These are phyloP conservation scores for Phaethon lepturus DNA, from an alignment of 2,113 vertebrate genomes.

Conservation along the genomic window DNA sequence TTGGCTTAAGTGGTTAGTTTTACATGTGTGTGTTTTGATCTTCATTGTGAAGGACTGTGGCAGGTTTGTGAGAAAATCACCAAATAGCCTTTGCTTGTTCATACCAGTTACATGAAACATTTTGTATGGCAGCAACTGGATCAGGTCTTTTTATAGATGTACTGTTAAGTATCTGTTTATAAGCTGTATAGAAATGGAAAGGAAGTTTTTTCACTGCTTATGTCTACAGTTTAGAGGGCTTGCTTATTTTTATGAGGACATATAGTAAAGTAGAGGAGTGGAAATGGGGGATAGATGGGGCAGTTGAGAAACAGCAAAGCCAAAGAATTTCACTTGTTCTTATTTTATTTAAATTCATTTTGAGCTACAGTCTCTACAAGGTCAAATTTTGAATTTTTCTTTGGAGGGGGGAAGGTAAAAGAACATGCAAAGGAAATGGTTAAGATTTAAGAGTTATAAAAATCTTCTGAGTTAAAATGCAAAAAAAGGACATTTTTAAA, in stretches of 20 bases:
- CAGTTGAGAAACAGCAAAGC: neutral
- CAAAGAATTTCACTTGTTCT: neutral
- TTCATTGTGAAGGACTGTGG: neutral
- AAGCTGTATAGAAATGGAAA: neutral
- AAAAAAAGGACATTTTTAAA: neutral
- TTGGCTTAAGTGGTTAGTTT: neutral
- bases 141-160: neutral
- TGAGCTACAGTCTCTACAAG: neutral
- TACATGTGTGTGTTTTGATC: neutral
- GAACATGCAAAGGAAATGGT: neutral
- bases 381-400: neutral
- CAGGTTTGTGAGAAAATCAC: neutral
- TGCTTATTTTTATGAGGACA: neutral
- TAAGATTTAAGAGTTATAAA: neutral
- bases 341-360: neutral
- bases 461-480: neutral
- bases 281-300: neutral
- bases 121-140: neutral
- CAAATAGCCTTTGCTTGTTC: neutral
- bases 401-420: rapidly evolving
- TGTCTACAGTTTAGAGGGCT: neutral
- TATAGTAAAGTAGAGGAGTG: neutral
- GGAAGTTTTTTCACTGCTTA: neutral
- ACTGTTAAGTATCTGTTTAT: neutral
- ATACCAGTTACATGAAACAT: neutral